A percentile compares a stretch with the other conserved stretches of the same genome.
phyloP scores from a whole-genome alignment of 2,888 invertebrate genomes.

The Amitus sp. region DNA sequence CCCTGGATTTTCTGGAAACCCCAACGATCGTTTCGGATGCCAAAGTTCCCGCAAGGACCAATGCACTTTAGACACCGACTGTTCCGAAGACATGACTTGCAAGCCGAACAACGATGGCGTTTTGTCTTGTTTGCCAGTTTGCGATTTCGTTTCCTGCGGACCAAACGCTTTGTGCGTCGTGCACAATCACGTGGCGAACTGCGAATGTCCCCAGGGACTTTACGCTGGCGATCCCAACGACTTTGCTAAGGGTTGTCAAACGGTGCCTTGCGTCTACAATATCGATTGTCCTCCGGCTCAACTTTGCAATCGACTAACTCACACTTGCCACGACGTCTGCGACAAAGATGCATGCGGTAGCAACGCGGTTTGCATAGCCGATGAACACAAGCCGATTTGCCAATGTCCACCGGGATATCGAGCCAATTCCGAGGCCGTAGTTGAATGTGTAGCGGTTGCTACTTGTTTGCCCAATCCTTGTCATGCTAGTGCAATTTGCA shows the following conservation, averaged over 20 bases:
- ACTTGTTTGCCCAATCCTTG: conserved; percentile 83
- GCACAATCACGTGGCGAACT: conserved; percentile 89
- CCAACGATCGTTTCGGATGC: conserved; percentile 90
- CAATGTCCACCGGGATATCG: conserved; percentile 87
- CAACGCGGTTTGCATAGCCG: conserved; percentile 88
- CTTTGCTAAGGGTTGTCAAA: conserved; percentile 76
- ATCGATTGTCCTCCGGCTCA: conserved; percentile 83
- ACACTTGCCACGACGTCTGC: conserved; percentile 85
- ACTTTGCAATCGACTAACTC: conserved; percentile 83
- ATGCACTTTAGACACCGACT: conserved; percentile 83
- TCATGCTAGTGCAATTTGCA: conserved; percentile 83
- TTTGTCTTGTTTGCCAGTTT: conserved; percentile 80
- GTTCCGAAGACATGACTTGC: conserved; percentile 85
- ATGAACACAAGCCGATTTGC: conserved; percentile 83
- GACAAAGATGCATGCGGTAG: conserved; percentile 84
- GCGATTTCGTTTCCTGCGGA: conserved; percentile 81
- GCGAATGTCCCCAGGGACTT: conserved; percentile 88
- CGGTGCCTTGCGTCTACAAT: conserved; percentile 88
- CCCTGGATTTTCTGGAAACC: conserved; percentile 86
- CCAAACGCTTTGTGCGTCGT: conserved; percentile 88
- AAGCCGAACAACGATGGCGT: conserved; percentile 70
- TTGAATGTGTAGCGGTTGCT: conserved; percentile 79
- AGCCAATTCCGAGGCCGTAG: conserved; percentile 85
- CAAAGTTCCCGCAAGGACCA: conserved; percentile 76
- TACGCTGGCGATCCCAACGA: conserved; percentile 89